phyloP scores from a whole-genome alignment of 2,888 invertebrate genomes.

The Teleiodes luculella region DNA sequence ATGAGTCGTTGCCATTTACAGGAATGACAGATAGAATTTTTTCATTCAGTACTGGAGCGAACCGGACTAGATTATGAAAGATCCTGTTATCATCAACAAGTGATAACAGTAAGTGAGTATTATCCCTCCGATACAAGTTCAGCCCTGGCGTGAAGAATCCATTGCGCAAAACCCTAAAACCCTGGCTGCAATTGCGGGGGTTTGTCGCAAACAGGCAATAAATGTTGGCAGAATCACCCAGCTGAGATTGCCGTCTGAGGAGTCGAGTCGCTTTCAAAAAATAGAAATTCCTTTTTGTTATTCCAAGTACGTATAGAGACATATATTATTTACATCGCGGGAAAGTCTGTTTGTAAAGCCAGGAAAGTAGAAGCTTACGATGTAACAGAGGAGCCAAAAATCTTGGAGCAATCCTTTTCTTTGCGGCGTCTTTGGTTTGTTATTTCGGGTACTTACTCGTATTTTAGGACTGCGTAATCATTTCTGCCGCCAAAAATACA shows the following conservation, averaged over 20 bases:
- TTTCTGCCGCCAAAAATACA: no score
- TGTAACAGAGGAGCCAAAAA: constrained; percentile 5
- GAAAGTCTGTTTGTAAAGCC: constrained; percentile 10
- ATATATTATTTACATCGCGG: constrained; percentile 15
- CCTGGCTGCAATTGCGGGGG: constrained; percentile 51
- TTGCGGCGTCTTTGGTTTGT: background rate
- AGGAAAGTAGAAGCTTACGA: constrained; percentile 10
- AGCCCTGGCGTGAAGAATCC: constrained; percentile 51
- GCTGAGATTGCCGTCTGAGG: constrained; percentile 36
- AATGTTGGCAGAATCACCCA: constrained; percentile 49
- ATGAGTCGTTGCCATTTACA: no score
- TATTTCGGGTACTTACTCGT: no score
- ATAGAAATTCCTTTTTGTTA: constrained; percentile 18
- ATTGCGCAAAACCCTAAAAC: constrained; percentile 53
- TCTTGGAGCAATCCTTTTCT: background rate
- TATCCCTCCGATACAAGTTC: constrained; percentile 18
- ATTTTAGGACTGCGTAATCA: no score
- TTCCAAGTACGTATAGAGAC: constrained; percentile 13
- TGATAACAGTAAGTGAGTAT: background rate
- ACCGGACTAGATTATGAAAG: no score
- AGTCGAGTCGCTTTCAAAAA: constrained; percentile 19
- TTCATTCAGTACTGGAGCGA: no score
- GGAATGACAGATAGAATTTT: no score
- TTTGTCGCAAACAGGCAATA: constrained; percentile 54
- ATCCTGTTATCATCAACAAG: no score